Conservation (phyloP, 1,140 invertebrate species). For the Drosophila nasuta region DNA sequence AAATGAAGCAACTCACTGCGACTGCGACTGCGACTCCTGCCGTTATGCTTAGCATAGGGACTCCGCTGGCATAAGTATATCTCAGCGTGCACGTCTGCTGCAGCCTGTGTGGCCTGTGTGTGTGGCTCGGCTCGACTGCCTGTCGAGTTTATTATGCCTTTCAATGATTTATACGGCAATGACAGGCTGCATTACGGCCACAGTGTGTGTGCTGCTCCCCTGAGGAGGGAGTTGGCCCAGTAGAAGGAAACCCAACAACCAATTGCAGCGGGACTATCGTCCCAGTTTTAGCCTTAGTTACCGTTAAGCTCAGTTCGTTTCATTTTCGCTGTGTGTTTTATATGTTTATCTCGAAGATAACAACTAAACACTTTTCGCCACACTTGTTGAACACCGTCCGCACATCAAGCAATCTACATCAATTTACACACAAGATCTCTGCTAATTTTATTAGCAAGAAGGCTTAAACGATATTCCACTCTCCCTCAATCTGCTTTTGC, state of each 20-base stretch:
- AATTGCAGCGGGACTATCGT: slow-evolving; percentile 28
- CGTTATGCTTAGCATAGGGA: background rate
- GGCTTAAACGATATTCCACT: slow-evolving; percentile 5
- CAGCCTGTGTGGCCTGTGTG: slow-evolving; percentile 44
- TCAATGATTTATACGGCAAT: slow-evolving; percentile 58
- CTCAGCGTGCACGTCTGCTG: slow-evolving; percentile 25
- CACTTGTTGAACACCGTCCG: slow-evolving; percentile 34
- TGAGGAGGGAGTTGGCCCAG: background rate
- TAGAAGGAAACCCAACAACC: background rate
- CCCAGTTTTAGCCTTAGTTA: slow-evolving; percentile 28
- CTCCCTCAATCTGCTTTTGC: background rate
- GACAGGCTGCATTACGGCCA: slow-evolving; percentile 45
- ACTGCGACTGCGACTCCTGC: background rate
- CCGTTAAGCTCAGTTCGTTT: slow-evolving; percentile 24
- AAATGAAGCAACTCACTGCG: background rate
- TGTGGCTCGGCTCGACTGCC: slow-evolving; percentile 8
- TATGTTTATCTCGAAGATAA: slow-evolving; percentile 21
- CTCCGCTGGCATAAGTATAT: background rate
- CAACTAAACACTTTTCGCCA: slow-evolving; percentile 37
- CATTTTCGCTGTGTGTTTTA: slow-evolving; percentile 1
- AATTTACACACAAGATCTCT: background rate
- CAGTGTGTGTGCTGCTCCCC: slow-evolving; percentile 6
- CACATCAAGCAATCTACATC: too few relatives aligned
- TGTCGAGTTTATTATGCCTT: slow-evolving; percentile 68
- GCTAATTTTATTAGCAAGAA: slow-evolving; percentile 23